These are phyloP conservation scores for Drosophila bipectinata DNA, from an alignment of 1,140 invertebrate genomes.

Conservation along the genomic window DNA sequence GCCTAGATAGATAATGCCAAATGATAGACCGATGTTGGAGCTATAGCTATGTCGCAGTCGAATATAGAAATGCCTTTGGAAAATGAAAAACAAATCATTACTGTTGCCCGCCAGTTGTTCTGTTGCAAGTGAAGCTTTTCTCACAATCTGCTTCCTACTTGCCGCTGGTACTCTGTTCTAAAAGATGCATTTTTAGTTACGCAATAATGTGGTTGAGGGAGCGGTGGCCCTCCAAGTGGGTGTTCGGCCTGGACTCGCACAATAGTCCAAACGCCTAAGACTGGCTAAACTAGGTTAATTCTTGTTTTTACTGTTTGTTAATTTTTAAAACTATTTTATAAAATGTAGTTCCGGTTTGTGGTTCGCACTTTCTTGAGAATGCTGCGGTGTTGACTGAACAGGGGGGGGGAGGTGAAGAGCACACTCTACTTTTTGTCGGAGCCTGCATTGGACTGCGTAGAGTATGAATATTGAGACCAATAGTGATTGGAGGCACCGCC, in stretches of 20 bases:
- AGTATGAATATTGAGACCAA: constrained; percentile 83
- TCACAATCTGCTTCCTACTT: constrained; percentile 5
- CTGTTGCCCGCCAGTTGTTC: constrained; percentile 5
- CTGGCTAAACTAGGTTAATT: constrained; percentile 69
- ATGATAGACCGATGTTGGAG: constrained; percentile 37
- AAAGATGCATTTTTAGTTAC: constrained; percentile 5
- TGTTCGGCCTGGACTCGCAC: constrained; percentile 34
- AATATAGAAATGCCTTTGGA: constrained; percentile 19
- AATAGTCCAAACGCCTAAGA: constrained; percentile 53
- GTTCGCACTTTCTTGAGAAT: constrained; percentile 27
- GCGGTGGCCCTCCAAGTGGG: constrained; percentile 9
- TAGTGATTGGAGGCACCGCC: constrained; percentile 79
- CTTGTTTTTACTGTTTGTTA: constrained; percentile 36
- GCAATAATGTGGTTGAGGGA: constrained; percentile 1
- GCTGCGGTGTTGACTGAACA: constrained; percentile 25
- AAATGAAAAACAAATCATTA: constrained; percentile 30
- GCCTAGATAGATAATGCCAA: constrained; percentile 67
- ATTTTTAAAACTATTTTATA: constrained; percentile 68
- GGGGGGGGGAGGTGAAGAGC: constrained; percentile 19
- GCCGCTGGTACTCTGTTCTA: constrained; percentile 12
- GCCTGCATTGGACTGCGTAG: constrained; percentile 74
- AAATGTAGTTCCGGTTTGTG: constrained; percentile 60
- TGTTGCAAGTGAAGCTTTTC: constrained; percentile 1
- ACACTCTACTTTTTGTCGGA: constrained; percentile 65
- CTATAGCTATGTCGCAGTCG: constrained; percentile 20